phyloP scores from a whole-genome alignment of 2,888 invertebrate species.

The Uropetala carovei region DNA sequence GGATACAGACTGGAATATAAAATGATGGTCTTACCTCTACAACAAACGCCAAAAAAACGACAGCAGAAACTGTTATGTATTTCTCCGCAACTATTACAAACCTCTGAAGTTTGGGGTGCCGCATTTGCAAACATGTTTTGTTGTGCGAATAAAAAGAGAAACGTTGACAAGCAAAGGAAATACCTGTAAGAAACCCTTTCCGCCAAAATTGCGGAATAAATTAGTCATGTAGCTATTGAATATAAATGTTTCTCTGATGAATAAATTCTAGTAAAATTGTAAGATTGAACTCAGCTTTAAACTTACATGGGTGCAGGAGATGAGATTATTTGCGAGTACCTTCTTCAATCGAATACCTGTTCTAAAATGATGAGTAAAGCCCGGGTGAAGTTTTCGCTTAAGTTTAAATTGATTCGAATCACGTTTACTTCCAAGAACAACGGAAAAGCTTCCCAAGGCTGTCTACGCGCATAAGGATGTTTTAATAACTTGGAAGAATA shows the following conservation, averaged over 20 bases:
- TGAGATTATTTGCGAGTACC: neutral
- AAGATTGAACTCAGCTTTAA: neutral
- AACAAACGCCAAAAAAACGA: neutral
- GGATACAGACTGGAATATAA: neutral
- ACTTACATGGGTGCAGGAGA: neutral
- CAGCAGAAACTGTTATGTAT: neutral
- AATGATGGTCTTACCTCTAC: neutral
- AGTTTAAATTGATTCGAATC: neutral
- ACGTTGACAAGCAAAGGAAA: neutral
- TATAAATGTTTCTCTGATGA: neutral
- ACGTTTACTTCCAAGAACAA: neutral
- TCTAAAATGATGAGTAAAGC: neutral
- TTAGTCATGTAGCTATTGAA: neutral
- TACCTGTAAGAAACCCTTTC: neutral
- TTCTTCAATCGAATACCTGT: neutral
- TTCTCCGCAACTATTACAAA: neutral
- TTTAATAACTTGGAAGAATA: no score
- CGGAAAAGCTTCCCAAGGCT: neutral
- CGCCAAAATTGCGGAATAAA: neutral
- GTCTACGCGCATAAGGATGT: neutral
- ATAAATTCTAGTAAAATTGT: neutral
- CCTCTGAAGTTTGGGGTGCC: neutral
- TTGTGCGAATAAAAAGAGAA: neutral
- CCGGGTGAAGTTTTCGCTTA: neutral
- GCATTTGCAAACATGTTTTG: neutral